A percentile compares a stretch with the other conserved stretches of the same genome.
phyloP scores from a whole-genome alignment of 2,113 vertebrate genomes.

The Calyptommatus sinebrachiatus region DNA sequence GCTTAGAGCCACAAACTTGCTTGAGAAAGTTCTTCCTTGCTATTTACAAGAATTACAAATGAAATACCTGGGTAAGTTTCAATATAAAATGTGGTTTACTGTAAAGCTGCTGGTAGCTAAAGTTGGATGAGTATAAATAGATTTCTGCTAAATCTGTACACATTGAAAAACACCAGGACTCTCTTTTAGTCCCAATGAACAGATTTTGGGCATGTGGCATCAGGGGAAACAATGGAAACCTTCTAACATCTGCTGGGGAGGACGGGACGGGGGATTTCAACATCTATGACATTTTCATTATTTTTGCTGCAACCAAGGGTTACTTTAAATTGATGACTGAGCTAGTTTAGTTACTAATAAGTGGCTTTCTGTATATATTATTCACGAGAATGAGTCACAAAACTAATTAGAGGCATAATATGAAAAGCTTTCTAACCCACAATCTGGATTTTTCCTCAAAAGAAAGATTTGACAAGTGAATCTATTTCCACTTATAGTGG shows the following conservation, averaged over 20 bases:
- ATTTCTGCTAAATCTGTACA: conserved; percentile 27
- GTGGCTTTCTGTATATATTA: conserved; percentile 59
- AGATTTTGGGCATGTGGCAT: conserved; percentile 30
- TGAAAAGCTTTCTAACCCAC: conserved; percentile 53
- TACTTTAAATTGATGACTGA: conserved; percentile 57
- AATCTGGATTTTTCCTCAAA: conserved; percentile 57
- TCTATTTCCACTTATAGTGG: conserved; percentile 54
- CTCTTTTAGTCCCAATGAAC: conserved; percentile 12
- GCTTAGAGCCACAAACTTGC: neutral
- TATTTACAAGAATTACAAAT: neutral
- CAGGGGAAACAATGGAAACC: conserved; percentile 35
- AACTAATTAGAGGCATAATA: conserved; percentile 62
- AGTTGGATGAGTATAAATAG: neutral
- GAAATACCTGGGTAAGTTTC: too few relatives aligned
- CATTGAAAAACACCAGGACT: neutral
- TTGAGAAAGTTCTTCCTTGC: neutral
- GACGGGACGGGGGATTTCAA: conserved; percentile 32
- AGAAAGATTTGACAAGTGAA: conserved; percentile 61
- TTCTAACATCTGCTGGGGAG: conserved; percentile 53
- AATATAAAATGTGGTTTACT: neutral
- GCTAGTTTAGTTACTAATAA: conserved; percentile 60
- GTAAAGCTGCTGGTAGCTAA: neutral
- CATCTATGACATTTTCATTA: conserved; percentile 41
- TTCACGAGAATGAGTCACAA: conserved; percentile 63
- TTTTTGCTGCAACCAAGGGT: conserved; percentile 41